Evolutionary conservation across 2,113 vertebrate species (phyloP), one percentile per base, ranked within the genome.

Genomic region (Xenus cinereus): DNA sequence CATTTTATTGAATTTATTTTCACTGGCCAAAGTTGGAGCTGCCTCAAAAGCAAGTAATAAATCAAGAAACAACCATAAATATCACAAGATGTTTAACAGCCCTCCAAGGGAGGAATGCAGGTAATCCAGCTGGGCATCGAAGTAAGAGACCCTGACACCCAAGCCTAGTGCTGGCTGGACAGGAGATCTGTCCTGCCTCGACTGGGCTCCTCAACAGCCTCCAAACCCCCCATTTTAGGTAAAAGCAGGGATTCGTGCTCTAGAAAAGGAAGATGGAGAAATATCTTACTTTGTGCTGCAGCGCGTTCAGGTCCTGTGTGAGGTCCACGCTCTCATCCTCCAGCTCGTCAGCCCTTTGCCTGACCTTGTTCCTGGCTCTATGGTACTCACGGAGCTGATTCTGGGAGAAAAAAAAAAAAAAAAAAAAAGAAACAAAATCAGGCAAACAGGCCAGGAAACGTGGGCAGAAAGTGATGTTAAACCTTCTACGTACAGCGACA

Each of bases 251-350:
- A 48, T 12, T 27, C 0, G 2, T 45, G 62, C 26, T 81, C n/a
- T 78, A n/a, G 33, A 11, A 67, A 90, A 93, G 22, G 20, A 51
- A 51, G 46, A 11, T 7, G 7, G 22, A 88, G 28, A 72, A 19
- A 45, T 28, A 28, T 45, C 86, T 62, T 97, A 98, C 99, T 98
- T 99, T 99, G 62, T 96, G 68, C 27, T 98, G 97, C 80, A 99
- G 98, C 0, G 93, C 97, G 0, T 97, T 94, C 6, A 98, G 89
- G 53, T 99, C 99, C 57, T 98, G 98, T 0, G 94, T 71, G 6
- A 99, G 98, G 60, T 97, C 98, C 1, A 54, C 0, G 6, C 98
- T 98, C 79, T 99, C 98, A 6, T 71, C 95, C 22, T 99, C 99
- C 96, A 99, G 95, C 57, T 98, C 91, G 2, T 98, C 97, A 24